Percentiles rank a stretch among this genome's conserved stretches.
phyloP scores from a whole-genome alignment of 2,888 invertebrate species.

The Tenthredo distinguenda region DNA sequence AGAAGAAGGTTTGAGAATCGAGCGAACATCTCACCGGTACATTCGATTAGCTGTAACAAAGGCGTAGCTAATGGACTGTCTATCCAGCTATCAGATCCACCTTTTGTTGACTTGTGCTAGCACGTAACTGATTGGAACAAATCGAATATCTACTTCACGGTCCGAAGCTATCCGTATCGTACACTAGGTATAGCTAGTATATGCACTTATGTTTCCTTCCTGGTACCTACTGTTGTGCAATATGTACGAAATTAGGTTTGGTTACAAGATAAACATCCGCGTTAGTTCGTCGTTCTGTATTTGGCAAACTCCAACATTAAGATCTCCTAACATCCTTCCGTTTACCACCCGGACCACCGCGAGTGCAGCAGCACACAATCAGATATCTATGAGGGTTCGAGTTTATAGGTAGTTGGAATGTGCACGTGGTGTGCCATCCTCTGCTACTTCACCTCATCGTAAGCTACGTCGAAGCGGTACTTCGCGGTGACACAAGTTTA shows the following conservation, averaged over 20 bases:
- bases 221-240: not conserved
- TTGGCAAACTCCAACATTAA: constrained; percentile 2
- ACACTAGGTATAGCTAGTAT: not conserved
- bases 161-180: not conserved
- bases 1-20: constrained; percentile 22
- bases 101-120: constrained; percentile 41
- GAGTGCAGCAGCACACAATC: not conserved
- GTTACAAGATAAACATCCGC: not conserved
- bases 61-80: constrained; percentile 55
- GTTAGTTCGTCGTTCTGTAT: constrained; percentile 13
- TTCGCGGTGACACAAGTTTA: constrained; percentile 41
- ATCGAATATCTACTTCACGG: constrained; percentile 10
- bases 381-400: not conserved
- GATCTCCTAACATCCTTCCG: constrained; percentile 9
- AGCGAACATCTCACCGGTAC: constrained; percentile 54
- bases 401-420: constrained; percentile 1
- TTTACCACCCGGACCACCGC: not conserved
- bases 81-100: constrained; percentile 53
- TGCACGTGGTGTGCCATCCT: not conserved
- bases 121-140: constrained; percentile 32
- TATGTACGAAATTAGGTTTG: not conserved
- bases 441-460: not conserved
- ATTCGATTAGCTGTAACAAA: constrained; percentile 60
- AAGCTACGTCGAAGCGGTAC: not conserved
- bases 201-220: not conserved